Evolutionary conservation across 2,888 invertebrate species (phyloP), one percentile per base, ranked within the genome.

Genomic region (Tetragnatha montana): DNA sequence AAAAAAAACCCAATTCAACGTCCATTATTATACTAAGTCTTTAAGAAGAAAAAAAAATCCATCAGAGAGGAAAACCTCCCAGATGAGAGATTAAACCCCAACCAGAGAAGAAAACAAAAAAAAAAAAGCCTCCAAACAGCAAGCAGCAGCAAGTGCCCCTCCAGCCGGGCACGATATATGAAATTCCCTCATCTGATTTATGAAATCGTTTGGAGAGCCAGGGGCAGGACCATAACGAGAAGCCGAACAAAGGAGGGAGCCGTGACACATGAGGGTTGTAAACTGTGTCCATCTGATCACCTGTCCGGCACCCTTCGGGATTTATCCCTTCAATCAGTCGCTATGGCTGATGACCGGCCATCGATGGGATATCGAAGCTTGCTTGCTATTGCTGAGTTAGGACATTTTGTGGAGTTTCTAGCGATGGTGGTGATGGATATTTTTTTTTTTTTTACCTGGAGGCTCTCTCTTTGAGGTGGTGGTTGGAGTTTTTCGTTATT

Each of bases 211-310:
- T 79, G 71, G n/a, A 47, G 76, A 12, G n/a, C 10, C 12, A 8
- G 8, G 35, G 8, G 73, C 35, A 1, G 47, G 50, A 69, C 68
- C 68, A 75, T 83, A 73, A 73, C 81, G 81, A 22, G 74, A 8
- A 22, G 12, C 68, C 60, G 82, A 79, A 83, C 82, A 83, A 83
- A 79, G 74, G 83, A 21, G 73, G 79, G 47, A 73, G 78, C 68
- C 88, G 71, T 88, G 88, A 88, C 82, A 82, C 82, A 88, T 88
- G 82, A 73, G 81, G 71, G 88, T 71, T 74, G 88, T 88, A 88
- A 88, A 88, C 73, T 88, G 79, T 88, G 83, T 74, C 88, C 88
- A 78, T 82, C 88, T 83, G 88, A 88, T 88, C 88, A 88, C 83
- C 88, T 83, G 83, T 88, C 88, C 82, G 78, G 83, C 79, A 73